Percentiles rank a stretch among this genome's conserved stretches.
Conservation (phyloP, 2,113 vertebrate genomes). For the Scartelaos histophorus region DNA sequence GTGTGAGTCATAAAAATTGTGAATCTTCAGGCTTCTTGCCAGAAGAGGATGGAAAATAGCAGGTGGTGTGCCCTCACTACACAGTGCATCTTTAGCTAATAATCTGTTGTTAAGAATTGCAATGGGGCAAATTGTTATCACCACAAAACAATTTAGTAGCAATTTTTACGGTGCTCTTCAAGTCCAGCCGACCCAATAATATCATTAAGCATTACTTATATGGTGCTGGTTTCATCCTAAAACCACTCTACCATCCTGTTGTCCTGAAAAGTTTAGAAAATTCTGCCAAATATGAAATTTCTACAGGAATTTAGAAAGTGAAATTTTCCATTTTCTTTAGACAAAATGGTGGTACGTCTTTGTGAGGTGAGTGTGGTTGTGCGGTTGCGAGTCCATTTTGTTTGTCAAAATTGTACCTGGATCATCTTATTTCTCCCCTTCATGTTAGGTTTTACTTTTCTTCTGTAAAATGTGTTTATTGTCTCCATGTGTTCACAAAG, state of each 20-base stretch:
- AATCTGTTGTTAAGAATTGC: too few relatives aligned
- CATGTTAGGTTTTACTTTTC: conserved; percentile 29
- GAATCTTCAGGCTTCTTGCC: too few relatives aligned
- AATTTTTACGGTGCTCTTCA: neutral
- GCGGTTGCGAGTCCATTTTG: conserved; percentile 65
- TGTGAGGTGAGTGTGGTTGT: conserved; percentile 41
- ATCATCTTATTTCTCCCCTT: conserved; percentile 35
- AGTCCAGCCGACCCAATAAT: neutral
- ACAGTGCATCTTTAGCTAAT: too few relatives aligned
- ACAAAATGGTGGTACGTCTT: conserved; percentile 24
- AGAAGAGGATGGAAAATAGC: too few relatives aligned
- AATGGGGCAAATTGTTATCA: too few relatives aligned
- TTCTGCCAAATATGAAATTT: conserved; percentile 50
- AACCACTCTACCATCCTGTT: neutral
- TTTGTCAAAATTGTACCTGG: conserved; percentile 38
- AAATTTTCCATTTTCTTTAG: conserved; percentile 21
- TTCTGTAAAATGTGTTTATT: conserved; percentile 69
- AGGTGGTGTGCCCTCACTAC: too few relatives aligned
- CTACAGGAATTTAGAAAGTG: conserved; percentile 9
- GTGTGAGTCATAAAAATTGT: neutral
- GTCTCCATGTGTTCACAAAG: conserved; percentile 70
- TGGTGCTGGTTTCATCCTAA: neutral
- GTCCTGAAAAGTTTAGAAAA: neutral
- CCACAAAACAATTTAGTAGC: neutral
- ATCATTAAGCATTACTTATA: neutral